A percentile compares a stretch with the other conserved stretches of the same genome.
Evolutionary conservation across 2,113 vertebrate genomes (phyloP).

Genomic region (Planiliza haematocheilus): DNA sequence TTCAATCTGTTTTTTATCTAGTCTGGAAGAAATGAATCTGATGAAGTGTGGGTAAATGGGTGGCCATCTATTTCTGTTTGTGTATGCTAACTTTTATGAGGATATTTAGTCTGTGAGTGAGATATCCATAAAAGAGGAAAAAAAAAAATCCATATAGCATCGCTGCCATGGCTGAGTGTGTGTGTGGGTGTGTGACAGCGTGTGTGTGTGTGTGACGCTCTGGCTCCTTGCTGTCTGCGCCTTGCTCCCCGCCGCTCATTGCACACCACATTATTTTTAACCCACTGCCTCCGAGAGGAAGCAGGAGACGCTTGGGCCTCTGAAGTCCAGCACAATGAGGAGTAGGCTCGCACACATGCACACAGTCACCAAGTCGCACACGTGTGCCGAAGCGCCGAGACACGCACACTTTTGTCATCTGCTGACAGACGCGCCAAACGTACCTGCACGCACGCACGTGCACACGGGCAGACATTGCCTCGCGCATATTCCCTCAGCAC

Average conservation of each 20-base stretch:
- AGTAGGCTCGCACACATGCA: conserved; percentile 68
- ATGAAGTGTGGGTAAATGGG: conserved; percentile 69
- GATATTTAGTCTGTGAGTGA: conserved; percentile 75
- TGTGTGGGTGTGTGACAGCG: conserved; percentile 32
- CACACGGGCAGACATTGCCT: conserved; percentile 29
- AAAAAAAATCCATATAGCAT: conserved; percentile 70
- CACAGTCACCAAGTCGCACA: conserved; percentile 64
- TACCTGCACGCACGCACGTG: conserved; percentile 2
- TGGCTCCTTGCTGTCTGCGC: conserved; percentile 88
- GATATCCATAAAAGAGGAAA: conserved; percentile 74
- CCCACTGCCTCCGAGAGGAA: conserved; percentile 84
- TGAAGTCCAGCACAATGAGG: conserved; percentile 85
- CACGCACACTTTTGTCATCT: conserved; percentile 68
- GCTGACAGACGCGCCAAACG: conserved; percentile 45
- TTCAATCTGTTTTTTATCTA: conserved; percentile 67
- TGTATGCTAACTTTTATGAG: conserved; percentile 76
- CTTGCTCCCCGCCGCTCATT: conserved; percentile 79
- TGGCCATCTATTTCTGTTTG: conserved; percentile 77
- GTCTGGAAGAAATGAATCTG: conserved; percentile 51
- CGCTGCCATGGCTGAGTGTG: conserved; percentile 45
- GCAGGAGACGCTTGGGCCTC: conserved; percentile 79
- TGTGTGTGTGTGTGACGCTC: conserved; percentile 66
- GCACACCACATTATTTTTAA: conserved; percentile 88
- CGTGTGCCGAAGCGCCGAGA: conserved; percentile 65
- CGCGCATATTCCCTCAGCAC: conserved; percentile 34